Percentiles rank a stretch among this genome's conserved stretches.
phyloP scores from a whole-genome alignment of 2,113 vertebrate genomes.

The Dissostichus mawsoni region DNA sequence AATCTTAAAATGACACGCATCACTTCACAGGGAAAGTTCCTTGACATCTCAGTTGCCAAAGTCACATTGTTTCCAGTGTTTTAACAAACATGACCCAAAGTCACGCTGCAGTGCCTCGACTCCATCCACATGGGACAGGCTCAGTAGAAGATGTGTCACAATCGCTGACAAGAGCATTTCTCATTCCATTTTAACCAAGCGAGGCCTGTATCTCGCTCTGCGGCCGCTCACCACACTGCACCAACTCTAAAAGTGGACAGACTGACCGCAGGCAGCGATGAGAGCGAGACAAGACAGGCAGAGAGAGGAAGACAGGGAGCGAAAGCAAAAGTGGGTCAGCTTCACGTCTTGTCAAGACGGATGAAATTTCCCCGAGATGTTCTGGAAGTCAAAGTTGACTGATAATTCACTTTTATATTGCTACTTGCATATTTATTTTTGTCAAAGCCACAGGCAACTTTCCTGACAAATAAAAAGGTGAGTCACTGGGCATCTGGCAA shows the following conservation, averaged over 20 bases:
- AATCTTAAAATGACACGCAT: conserved; percentile 4
- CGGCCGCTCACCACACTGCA: conserved; percentile 25
- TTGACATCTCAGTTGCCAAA: conserved; percentile 32
- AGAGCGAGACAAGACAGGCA: conserved; percentile 49
- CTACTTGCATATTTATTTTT: conserved; percentile 48
- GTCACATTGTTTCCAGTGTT: conserved; percentile 18
- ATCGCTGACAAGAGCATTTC: conserved; percentile 54
- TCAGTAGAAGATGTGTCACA: conserved; percentile 55
- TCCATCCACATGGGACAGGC: conserved; percentile 47
- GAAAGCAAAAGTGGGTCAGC: conserved; percentile 71
- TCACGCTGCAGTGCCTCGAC: conserved; percentile 20
- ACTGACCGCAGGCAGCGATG: conserved; percentile 61
- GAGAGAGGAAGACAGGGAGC: conserved; percentile 34
- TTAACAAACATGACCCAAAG: conserved; percentile 55
- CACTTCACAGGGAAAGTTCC: conserved; percentile 24
- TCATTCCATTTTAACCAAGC: conserved; percentile 40
- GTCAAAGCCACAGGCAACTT: conserved; percentile 47
- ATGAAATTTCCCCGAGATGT: conserved; percentile 56
- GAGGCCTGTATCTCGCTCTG: conserved; percentile 14
- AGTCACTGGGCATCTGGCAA: conserved; percentile 55
- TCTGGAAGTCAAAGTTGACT: conserved; percentile 63
- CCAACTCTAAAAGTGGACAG: conserved; percentile 57
- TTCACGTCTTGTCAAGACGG: conserved; percentile 61
- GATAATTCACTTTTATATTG: conserved; percentile 48
- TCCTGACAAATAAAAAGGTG: conserved; percentile 50